phyloP scores from a whole-genome alignment of 2,797 vertebrate species.

The Acomys russatus region DNA sequence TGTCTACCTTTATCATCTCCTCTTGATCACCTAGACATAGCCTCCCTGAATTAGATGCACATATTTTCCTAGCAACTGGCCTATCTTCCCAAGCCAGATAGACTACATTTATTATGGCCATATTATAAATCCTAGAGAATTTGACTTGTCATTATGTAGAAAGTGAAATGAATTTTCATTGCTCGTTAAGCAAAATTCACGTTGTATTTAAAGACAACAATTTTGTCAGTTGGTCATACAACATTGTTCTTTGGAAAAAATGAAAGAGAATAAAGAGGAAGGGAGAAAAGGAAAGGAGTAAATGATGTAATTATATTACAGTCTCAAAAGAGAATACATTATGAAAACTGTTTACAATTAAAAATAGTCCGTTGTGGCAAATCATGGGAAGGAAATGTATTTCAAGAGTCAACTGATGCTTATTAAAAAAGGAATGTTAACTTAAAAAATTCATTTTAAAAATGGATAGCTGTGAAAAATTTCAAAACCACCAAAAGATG shows the following conservation, averaged over 20 bases:
- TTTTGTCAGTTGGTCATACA: constrained; percentile 36
- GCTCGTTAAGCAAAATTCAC: constrained; percentile 34
- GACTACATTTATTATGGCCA: constrained; percentile 47
- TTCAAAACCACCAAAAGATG: not conserved
- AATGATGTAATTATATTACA: not conserved
- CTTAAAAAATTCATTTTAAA: not conserved
- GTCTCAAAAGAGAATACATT: not conserved
- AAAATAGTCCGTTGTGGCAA: not conserved
- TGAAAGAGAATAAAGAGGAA: not conserved
- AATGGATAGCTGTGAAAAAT: not conserved
- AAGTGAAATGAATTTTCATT: constrained; percentile 67
- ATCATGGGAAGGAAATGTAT: not conserved
- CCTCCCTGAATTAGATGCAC: not conserved
- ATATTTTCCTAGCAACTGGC: too few relatives aligned
- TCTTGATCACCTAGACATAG: not conserved
- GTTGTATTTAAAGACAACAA: constrained; percentile 30
- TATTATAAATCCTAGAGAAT: constrained; percentile 38
- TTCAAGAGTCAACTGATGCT: not conserved
- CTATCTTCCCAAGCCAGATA: not conserved
- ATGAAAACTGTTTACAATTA: constrained; percentile 29
- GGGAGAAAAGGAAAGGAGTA: too few relatives aligned
- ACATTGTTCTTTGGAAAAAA: not conserved
- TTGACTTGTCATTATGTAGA: constrained; percentile 17
- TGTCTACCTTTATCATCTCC: not conserved
- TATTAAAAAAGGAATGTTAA: not conserved